Evolutionary conservation across 2,113 vertebrate genomes (phyloP), one percentile per base, ranked within the genome.

Genomic region (Bungarus multicinctus): DNA sequence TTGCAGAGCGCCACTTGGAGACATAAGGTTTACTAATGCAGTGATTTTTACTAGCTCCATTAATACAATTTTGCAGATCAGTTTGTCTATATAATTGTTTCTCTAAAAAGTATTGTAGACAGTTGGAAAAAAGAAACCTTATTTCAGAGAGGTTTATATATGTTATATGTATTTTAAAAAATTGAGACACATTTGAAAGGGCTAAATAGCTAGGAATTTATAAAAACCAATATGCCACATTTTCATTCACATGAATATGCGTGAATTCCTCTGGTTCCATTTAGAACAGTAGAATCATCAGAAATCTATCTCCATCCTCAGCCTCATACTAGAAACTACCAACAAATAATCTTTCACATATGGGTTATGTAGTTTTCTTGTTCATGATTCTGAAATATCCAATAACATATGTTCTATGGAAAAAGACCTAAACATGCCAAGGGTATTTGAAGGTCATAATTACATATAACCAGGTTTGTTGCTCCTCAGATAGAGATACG

Each of bases 231-330:
- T 18, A 94, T 96, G 91, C 95, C 74, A 93, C 92, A 94, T 95
- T 96, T 95, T 94, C 94, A 96, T 96, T 96, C 95, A 97, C 89
- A 95, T 95, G 96, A 94, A 96, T 91, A 91, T 4, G 60, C 55
- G 12, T 14, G 96, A 88, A 96, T 95, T 95, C n/a, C 11, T 94
- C 91, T 20, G 22, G 14, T 64, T 92, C 91, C 93, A 95, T 94
- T 93, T 93, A 85, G 86, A 95, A 93, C 92, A 91, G 64, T 23
- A 7, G 74, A 94, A 91, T 89, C 52, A 91, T 94, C n/a, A 69
- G 90, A 91, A 27, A 95, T 93, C 87, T 87, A 94, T 86, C 87
- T 20, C 64, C 93, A 47, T 86, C 92, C 90, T 96, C 91, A 86
- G 90, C 94, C 90, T 93, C 94, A 96, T 94, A 93, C 92, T 96